These are phyloP conservation scores for Gymnoscelis rufifasciata DNA, from an alignment of 2,888 invertebrate species.

Conservation along the genomic window DNA sequence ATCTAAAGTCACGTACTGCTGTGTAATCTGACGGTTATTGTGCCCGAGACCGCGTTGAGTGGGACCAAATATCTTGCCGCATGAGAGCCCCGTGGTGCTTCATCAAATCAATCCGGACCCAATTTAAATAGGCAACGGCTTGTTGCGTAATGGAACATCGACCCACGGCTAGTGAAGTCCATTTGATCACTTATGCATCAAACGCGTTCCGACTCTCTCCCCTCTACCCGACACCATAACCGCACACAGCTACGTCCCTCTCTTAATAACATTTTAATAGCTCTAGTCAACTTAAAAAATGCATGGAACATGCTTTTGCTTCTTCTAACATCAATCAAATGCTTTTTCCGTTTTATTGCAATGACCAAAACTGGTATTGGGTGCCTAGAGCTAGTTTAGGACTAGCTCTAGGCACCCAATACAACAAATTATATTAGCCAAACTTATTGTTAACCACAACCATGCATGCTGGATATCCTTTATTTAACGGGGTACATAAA, in stretches of 20 bases:
- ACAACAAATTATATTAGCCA: too few relatives aligned
- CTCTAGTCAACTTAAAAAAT: slow-evolving; percentile 50
- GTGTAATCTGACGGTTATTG: slow-evolving; percentile 52
- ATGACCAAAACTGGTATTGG: slow-evolving; percentile 19
- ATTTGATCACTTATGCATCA: slow-evolving; percentile 73
- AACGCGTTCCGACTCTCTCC: slow-evolving; percentile 61
- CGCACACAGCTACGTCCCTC: slow-evolving; percentile 38
- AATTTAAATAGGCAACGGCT: slow-evolving; percentile 73
- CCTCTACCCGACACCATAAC: slow-evolving; percentile 37
- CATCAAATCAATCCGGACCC: slow-evolving; percentile 62
- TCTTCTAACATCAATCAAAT: slow-evolving; percentile 44
- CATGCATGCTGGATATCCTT: too few relatives aligned
- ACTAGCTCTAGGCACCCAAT: too few relatives aligned
- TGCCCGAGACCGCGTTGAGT: slow-evolving; percentile 35
- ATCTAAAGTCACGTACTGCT: slow-evolving; percentile 50
- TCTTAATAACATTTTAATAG: slow-evolving; percentile 55
- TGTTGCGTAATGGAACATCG: slow-evolving; percentile 70
- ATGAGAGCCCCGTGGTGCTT: slow-evolving; percentile 41
- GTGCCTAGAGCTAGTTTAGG: neutral
- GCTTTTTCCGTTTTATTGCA: slow-evolving; percentile 32
- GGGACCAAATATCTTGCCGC: slow-evolving; percentile 41
- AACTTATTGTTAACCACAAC: too few relatives aligned
- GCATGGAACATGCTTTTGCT: slow-evolving; percentile 43
- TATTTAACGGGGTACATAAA: too few relatives aligned
- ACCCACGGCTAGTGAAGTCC: slow-evolving; percentile 55